phyloP scores from a whole-genome alignment of 2,888 invertebrate species.

The Cataglyphis livida region DNA sequence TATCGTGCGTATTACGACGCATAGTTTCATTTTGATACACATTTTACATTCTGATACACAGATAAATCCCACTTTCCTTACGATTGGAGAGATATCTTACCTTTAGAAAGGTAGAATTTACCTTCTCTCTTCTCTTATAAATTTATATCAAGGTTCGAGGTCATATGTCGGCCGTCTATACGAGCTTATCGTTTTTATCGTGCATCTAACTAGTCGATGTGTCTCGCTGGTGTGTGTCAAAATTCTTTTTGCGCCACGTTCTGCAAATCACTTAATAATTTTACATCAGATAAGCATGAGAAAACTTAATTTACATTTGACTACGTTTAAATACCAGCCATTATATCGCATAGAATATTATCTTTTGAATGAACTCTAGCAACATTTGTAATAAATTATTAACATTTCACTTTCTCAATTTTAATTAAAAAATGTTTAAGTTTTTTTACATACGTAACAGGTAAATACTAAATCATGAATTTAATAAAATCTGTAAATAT shows the following conservation, averaged over 20 bases:
- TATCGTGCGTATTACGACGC: slow-evolving; percentile 30
- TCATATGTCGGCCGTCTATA: slow-evolving; percentile 7
- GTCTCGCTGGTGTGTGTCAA: slow-evolving; percentile 18
- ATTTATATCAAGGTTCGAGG: slow-evolving; percentile 41
- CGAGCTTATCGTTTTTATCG: slow-evolving; percentile 40
- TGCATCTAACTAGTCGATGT: slow-evolving; percentile 23
- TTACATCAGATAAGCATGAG: neutral
- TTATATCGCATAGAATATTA: neutral
- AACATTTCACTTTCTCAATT: neutral
- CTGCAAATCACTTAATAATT: slow-evolving; percentile 17
- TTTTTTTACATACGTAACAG: neutral
- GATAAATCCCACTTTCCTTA: slow-evolving; percentile 45
- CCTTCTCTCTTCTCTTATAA: no score
- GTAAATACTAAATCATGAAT: neutral
- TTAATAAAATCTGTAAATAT: neutral
- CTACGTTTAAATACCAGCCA: neutral
- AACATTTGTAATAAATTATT: slow-evolving; percentile 3
- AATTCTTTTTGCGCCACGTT: slow-evolving; percentile 36
- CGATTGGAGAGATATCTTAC: slow-evolving; percentile 36
- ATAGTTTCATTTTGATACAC: slow-evolving; percentile 34
- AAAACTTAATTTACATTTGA: neutral
- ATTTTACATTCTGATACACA: slow-evolving; percentile 48
- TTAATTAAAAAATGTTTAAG: neutral
- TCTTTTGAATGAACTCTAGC: neutral
- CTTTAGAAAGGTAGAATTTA: no score